phyloP scores from a whole-genome alignment of 2,797 vertebrate genomes.

The Sylvilagus floridanus region DNA sequence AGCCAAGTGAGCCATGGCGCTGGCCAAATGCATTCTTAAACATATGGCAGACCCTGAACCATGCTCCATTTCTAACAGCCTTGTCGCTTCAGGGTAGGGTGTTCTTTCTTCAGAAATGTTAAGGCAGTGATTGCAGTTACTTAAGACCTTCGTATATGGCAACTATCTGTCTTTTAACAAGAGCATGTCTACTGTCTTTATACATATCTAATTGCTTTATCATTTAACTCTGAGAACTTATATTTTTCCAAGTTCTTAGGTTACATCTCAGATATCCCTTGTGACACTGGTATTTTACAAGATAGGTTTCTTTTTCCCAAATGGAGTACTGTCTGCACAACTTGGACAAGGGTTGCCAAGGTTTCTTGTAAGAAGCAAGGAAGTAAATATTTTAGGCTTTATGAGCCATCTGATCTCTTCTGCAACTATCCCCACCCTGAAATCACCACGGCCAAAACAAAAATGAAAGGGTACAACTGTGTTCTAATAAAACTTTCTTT shows the following conservation, averaged over 20 bases:
- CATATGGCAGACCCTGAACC: not conserved
- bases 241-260: slow-evolving; percentile 1
- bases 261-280: not conserved
- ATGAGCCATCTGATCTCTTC: not conserved
- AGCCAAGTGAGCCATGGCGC: no score
- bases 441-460: not conserved
- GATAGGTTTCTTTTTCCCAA: slow-evolving; percentile 45
- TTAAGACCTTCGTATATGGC: not conserved
- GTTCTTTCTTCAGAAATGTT: not conserved
- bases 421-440: not conserved
- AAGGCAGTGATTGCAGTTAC: not conserved
- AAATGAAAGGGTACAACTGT: not conserved
- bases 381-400: slow-evolving; percentile 36
- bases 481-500: not conserved
- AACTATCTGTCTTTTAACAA: not conserved
- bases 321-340: slow-evolving; percentile 43
- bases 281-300: slow-evolving; percentile 34
- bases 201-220: not conserved
- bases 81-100: not conserved
- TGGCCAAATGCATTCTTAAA: not conserved
- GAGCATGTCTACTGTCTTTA: slow-evolving; percentile 12
- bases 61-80: not conserved
- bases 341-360: not conserved
- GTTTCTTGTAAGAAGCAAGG: not conserved
- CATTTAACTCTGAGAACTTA: slow-evolving; percentile 21